phyloP scores from a whole-genome alignment of 2,888 invertebrate species.

The Drosophila mettleri region DNA sequence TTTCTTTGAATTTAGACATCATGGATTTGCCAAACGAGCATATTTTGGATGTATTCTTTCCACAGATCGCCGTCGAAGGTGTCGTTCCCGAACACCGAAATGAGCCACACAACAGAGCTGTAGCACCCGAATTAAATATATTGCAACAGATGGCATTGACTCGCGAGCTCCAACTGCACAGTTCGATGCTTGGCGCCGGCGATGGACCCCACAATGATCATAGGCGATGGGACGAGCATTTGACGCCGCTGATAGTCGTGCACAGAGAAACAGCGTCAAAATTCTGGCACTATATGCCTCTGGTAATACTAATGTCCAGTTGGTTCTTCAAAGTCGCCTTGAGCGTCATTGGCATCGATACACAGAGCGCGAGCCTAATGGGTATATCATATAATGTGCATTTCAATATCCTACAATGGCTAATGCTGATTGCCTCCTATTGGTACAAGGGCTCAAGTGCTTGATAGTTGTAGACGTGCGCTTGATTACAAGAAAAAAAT shows the following conservation, averaged over 20 bases:
- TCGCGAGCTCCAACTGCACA: not conserved
- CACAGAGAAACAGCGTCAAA: not conserved
- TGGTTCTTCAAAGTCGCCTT: slow-evolving; percentile 23
- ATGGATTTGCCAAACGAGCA: slow-evolving; percentile 40
- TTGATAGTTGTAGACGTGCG: slow-evolving; percentile 1
- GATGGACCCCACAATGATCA: slow-evolving; percentile 44
- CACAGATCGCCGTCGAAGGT: not conserved
- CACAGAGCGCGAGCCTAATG: slow-evolving; percentile 1
- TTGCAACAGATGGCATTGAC: not conserved
- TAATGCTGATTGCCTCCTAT: slow-evolving; percentile 18
- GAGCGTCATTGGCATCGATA: slow-evolving; percentile 11
- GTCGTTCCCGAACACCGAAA: not conserved
- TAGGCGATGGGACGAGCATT: not conserved
- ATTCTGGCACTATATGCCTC: slow-evolving; percentile 34
- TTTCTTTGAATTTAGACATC: not conserved
- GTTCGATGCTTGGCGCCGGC: slow-evolving; percentile 35
- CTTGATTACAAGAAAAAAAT: not conserved
- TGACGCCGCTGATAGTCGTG: slow-evolving; percentile 14
- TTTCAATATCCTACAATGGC: slow-evolving; percentile 40
- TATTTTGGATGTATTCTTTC: slow-evolving; percentile 26
- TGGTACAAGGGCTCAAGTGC: slow-evolving; percentile 22
- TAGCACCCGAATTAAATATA: not conserved
- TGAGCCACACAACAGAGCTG: not conserved
- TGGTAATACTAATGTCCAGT: slow-evolving; percentile 34
- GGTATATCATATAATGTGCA: slow-evolving; percentile 40